Conservation (phyloP, 2,113 vertebrate genomes). For the Leptocoma aspasia region DNA sequence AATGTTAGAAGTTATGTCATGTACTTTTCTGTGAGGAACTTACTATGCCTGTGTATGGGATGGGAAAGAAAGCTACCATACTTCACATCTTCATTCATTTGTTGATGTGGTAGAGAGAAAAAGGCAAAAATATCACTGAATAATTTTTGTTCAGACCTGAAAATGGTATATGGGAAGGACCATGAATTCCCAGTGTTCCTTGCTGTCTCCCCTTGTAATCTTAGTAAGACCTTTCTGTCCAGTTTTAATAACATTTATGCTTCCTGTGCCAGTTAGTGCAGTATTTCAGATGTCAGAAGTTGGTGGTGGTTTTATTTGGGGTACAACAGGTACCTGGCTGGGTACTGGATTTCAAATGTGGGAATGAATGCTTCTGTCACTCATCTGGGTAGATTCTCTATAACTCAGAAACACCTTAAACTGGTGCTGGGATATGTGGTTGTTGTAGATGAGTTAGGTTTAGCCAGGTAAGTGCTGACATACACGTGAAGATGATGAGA, state of each 20-base stretch:
- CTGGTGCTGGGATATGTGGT: fast-evolving
- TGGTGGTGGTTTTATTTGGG: background rate
- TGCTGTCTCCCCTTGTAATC: background rate
- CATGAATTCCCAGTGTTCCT: background rate
- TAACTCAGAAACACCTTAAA: background rate
- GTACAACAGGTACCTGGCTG: background rate
- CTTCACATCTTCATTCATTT: background rate
- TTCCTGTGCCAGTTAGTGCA: background rate
- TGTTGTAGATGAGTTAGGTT: background rate
- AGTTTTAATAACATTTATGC: background rate
- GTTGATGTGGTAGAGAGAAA: background rate
- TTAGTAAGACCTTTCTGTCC: background rate
- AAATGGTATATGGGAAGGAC: background rate
- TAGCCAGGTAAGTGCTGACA: background rate
- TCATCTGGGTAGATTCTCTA: background rate
- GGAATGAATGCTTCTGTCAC: background rate
- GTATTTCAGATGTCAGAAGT: background rate
- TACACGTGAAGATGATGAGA: fast-evolving
- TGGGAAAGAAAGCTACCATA: background rate
- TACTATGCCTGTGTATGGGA: background rate
- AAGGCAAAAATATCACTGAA: background rate
- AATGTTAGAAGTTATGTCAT: background rate
- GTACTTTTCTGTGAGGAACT: background rate
- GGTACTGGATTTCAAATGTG: background rate
- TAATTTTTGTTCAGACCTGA: background rate